Conservation (phyloP, 2,113 vertebrate species). For the Melanocharis versteri region DNA sequence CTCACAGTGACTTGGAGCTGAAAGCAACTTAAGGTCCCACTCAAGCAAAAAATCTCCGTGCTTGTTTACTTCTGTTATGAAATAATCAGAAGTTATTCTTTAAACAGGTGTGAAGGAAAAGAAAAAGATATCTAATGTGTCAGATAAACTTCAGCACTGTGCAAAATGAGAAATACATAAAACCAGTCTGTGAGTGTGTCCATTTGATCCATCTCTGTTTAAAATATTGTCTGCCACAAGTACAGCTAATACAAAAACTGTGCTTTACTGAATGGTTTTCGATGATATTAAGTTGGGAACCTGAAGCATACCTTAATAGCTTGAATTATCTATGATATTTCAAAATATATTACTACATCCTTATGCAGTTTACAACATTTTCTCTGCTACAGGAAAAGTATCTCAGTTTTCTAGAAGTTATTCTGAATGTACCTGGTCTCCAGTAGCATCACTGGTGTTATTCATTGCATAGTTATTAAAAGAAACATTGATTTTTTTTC, state of each 20-base stretch:
- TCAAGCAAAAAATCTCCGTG: not conserved
- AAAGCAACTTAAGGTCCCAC: not conserved
- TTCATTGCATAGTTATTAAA: conserved; percentile 52
- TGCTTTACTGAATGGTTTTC: not conserved
- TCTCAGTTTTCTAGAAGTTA: not conserved
- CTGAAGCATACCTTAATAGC: not conserved
- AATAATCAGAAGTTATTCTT: not conserved
- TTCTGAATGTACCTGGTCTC: not conserved
- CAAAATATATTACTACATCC: not conserved
- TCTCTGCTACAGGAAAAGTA: not conserved
- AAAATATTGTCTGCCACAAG: not conserved
- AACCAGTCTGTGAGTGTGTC: not conserved
- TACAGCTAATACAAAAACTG: not conserved
- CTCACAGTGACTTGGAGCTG: not conserved
- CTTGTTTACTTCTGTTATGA: not conserved
- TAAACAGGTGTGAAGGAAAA: not conserved
- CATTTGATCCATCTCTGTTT: not conserved
- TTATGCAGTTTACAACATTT: not conserved
- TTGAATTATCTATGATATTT: not conserved
- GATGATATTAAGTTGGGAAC: not conserved
- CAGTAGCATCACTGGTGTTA: not conserved
- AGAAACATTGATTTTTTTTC: conserved; percentile 46
- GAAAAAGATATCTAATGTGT: not conserved
- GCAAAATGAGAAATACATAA: not conserved
- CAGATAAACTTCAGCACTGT: not conserved